These are phyloP conservation scores for Sesia apiformis DNA, from an alignment of 2,888 invertebrate species.

Conservation along the genomic window DNA sequence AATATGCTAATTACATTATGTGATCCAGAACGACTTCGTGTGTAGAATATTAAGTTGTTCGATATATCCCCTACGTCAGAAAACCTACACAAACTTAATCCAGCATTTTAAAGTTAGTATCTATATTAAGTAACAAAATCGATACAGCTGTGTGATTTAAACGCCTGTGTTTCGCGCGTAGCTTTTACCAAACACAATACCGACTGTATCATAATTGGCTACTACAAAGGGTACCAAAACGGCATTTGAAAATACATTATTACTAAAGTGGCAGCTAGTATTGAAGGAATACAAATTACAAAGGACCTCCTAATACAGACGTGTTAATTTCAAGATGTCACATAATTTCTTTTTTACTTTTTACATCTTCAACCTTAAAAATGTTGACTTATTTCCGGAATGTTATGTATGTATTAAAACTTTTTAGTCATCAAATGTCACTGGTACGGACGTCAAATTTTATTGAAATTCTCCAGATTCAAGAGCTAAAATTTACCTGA, in stretches of 20 bases:
- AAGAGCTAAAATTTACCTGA: too few species aligned
- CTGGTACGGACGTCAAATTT: too few species aligned
- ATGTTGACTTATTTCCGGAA: too few species aligned
- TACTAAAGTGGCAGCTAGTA: background rate
- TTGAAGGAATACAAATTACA: background rate
- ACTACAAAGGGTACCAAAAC: conserved; percentile 1
- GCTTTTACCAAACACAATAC: background rate
- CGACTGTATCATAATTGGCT: conserved; percentile 4
- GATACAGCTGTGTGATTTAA: conserved; percentile 1
- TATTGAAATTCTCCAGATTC: too few species aligned
- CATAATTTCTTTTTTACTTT: background rate
- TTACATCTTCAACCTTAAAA: background rate
- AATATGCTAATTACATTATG: too few species aligned
- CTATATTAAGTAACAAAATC: background rate
- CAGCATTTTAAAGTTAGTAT: too few species aligned
- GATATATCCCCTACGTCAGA: too few species aligned
- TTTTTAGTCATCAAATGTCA: too few species aligned
- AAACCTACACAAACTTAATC: too few species aligned
- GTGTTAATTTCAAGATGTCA: background rate
- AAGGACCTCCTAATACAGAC: background rate
- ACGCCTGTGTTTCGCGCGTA: conserved; percentile 1
- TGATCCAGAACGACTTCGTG: too few species aligned
- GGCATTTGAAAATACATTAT: background rate
- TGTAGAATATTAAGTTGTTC: too few species aligned
- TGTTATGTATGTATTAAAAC: too few species aligned